Percentiles rank a stretch among this genome's conserved stretches.
Evolutionary conservation across 2,113 vertebrate genomes (phyloP).

Genomic region (Turdus rufiventris): DNA sequence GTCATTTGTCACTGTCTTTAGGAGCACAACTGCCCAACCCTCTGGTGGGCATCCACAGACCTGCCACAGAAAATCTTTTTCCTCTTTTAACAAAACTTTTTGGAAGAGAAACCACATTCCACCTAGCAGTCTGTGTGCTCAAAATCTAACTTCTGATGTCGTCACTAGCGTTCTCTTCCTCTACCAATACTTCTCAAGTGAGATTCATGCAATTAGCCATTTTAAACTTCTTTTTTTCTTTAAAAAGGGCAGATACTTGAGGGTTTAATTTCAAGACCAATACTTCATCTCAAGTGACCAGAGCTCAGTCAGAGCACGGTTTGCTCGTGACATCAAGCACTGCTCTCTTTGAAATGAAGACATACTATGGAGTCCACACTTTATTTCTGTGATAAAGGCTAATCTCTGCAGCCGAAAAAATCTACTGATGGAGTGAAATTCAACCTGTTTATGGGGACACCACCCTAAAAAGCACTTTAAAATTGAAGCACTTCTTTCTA

Average conservation of each 20-base stretch:
- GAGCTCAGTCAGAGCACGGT: not conserved
- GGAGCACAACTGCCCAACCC: fast-evolving
- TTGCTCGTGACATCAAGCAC: not conserved
- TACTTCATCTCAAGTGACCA: not conserved
- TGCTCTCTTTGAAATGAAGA: not conserved
- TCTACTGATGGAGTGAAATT: not conserved
- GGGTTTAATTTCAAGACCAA: not conserved
- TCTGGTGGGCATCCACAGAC: not conserved
- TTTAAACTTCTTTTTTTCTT: not conserved
- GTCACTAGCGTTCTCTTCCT: not conserved
- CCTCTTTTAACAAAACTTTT: not conserved
- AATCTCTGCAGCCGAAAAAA: not conserved
- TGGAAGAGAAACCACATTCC: not conserved
- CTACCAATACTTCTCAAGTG: not conserved
- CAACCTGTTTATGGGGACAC: not conserved
- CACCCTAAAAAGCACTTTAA: not conserved
- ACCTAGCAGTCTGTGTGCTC: not conserved
- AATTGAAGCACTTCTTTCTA: not conserved
- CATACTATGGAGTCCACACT: not conserved
- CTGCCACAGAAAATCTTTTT: not conserved
- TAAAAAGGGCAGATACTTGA: not conserved
- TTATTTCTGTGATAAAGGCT: not conserved
- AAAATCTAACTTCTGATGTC: not conserved
- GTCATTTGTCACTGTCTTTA: not conserved
- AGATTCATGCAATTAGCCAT: not conserved